phyloP scores from a whole-genome alignment of 2,888 invertebrate species.

The Tetramorium bicarinatum region DNA sequence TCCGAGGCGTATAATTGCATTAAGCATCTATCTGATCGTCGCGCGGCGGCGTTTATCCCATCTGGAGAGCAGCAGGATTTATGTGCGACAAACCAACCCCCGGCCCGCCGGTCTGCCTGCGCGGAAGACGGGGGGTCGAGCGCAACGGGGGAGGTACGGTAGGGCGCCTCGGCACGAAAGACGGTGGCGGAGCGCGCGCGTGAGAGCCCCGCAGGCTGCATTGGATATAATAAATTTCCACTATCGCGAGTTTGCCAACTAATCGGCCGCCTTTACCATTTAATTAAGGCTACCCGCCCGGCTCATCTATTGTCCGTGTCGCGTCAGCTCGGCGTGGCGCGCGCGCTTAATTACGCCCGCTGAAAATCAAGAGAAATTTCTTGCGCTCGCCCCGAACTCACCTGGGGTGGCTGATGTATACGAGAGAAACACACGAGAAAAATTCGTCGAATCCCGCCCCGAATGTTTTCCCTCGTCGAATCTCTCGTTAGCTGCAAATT shows the following conservation, averaged over 20 bases:
- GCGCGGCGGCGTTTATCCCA: slow-evolving; percentile 36
- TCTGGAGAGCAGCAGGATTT: slow-evolving; percentile 46
- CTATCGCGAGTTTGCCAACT: slow-evolving; percentile 73
- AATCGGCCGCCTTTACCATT: slow-evolving; percentile 78
- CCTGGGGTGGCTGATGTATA: not conserved
- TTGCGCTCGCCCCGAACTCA: slow-evolving; percentile 35
- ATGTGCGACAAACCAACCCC: slow-evolving; percentile 45
- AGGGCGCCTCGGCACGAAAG: not conserved
- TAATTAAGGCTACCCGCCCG: slow-evolving; percentile 74
- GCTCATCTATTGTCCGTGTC: slow-evolving; percentile 72
- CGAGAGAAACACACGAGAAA: slow-evolving; percentile 3
- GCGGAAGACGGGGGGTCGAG: not conserved
- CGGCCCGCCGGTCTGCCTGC: not conserved
- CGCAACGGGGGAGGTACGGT: not conserved
- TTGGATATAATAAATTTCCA: slow-evolving; percentile 76
- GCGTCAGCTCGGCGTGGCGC: slow-evolving; percentile 52
- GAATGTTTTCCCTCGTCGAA: not conserved
- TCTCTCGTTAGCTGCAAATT: not conserved
- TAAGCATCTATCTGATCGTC: slow-evolving; percentile 55
- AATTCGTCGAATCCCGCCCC: not conserved
- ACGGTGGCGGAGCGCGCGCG: not conserved
- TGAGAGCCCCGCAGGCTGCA: slow-evolving; percentile 43
- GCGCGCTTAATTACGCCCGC: slow-evolving; percentile 52
- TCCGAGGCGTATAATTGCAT: slow-evolving; percentile 52
- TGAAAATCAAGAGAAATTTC: slow-evolving; percentile 57